A percentile compares a stretch with the other conserved stretches of the same genome.
phyloP scores from a whole-genome alignment of 2,888 invertebrate genomes.

The Spodoptera exigua region DNA sequence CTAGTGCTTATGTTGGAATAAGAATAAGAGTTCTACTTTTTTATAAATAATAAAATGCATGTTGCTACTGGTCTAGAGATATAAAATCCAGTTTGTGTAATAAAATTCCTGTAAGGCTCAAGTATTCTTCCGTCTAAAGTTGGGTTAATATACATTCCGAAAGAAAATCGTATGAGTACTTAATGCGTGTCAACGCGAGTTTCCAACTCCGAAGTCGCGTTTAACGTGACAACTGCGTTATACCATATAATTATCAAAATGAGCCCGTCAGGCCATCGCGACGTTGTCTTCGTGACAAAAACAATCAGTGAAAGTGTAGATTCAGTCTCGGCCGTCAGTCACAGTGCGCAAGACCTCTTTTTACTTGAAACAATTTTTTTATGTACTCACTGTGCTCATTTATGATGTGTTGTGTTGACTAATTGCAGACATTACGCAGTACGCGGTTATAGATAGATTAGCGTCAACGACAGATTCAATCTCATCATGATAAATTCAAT shows the following conservation, averaged over 20 bases:
- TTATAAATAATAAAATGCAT: too few species aligned
- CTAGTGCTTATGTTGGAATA: too few species aligned
- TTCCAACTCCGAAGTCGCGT: slow-evolving; percentile 7
- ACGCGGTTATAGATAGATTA: slow-evolving; percentile 55
- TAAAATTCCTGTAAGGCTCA: too few species aligned
- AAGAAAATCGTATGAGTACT: background rate
- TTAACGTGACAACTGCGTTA: slow-evolving; percentile 31
- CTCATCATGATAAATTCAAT: slow-evolving; percentile 41
- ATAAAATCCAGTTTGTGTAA: too few species aligned
- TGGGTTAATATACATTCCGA: too few species aligned
- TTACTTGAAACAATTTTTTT: slow-evolving; percentile 78
- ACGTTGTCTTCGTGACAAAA: slow-evolving; percentile 73
- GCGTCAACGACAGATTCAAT: slow-evolving; percentile 64
- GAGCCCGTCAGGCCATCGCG: slow-evolving; percentile 39
- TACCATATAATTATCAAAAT: slow-evolving; percentile 45
- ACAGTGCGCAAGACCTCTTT: slow-evolving; percentile 66
- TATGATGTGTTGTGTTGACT: slow-evolving; percentile 68
- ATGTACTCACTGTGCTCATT: slow-evolving; percentile 56
- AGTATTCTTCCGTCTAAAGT: too few species aligned
- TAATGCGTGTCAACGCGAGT: background rate
- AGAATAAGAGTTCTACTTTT: too few species aligned
- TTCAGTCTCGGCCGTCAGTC: slow-evolving; percentile 64
- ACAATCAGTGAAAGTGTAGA: slow-evolving; percentile 84
- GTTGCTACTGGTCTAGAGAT: too few species aligned
- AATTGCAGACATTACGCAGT: slow-evolving; percentile 63